Evolutionary conservation across 2,113 vertebrate genomes (phyloP).

Genomic region (Chinchilla lanigera): DNA sequence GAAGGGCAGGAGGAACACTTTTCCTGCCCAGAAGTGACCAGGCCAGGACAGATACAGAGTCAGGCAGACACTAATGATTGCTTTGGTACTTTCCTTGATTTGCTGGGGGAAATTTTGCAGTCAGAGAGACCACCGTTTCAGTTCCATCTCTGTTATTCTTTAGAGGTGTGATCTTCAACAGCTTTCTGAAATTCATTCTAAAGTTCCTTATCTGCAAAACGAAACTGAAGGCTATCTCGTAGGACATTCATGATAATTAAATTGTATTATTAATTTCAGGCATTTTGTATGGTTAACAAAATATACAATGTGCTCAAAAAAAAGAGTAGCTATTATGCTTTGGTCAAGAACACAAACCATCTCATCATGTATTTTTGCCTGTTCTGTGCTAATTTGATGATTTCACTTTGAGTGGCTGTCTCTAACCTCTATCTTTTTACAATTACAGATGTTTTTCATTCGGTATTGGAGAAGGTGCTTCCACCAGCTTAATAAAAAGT

Average conservation of each 20-base stretch:
- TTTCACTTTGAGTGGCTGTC: background rate
- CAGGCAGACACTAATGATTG: background rate
- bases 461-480: constrained; percentile 92
- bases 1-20: background rate
- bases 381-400: background rate
- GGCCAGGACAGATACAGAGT: background rate
- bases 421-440: background rate
- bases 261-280: background rate
- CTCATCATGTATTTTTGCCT: background rate
- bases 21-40: background rate
- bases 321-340: background rate
- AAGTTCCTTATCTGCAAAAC: background rate
- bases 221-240: background rate
- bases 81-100: background rate
- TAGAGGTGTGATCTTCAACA: background rate
- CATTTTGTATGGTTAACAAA: background rate
- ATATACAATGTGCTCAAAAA: background rate
- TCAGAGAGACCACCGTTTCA: background rate
- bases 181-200: background rate
- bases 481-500: constrained; percentile 90
- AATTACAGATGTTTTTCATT: constrained; percentile 91
- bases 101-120: background rate
- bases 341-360: background rate
- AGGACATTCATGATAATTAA: background rate
- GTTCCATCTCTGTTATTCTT: background rate